Conservation (phyloP, 2,888 invertebrate genomes). For the Scaptodrosophila latifasciaeformis region DNA sequence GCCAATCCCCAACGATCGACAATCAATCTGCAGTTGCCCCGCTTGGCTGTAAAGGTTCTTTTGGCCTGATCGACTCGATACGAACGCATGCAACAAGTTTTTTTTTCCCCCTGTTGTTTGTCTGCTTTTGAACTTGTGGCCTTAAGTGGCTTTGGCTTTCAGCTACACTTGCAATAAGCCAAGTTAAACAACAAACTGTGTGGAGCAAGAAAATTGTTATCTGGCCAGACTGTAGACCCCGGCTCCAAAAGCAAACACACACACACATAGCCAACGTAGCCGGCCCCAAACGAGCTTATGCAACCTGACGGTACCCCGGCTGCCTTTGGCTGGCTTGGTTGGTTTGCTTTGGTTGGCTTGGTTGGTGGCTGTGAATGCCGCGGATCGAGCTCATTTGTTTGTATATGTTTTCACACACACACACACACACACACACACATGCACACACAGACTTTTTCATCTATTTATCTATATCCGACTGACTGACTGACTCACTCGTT, state of each 20-base stretch:
- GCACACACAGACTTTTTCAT: constrained; percentile 26
- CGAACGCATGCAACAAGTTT: constrained; percentile 52
- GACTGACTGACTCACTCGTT: constrained; percentile 23
- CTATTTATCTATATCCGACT: constrained; percentile 19
- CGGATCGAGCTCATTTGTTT: constrained; percentile 31
- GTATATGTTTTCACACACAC: constrained; percentile 6
- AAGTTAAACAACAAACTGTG: constrained; percentile 49
- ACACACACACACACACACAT: constrained; percentile 8
- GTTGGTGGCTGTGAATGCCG: constrained; percentile 2
- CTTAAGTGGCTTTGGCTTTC: constrained; percentile 34
- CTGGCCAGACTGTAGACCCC: constrained; percentile 32
- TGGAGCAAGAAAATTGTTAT: constrained; percentile 42
- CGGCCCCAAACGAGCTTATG: constrained; percentile 31
- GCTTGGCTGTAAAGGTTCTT: no score
- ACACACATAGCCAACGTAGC: background rate
- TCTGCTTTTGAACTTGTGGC: constrained; percentile 52
- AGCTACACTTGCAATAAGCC: constrained; percentile 41
- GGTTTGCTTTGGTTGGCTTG: no score
- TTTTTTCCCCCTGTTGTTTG: constrained; percentile 5
- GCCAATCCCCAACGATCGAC: constrained; percentile 43
- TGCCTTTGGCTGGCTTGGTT: no score
- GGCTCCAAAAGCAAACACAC: constrained; percentile 18
- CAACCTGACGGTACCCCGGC: no score
- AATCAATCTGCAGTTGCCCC: constrained; percentile 59
- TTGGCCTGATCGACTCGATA: background rate